Base-by-base conservation (phyloP, 2,797 vertebrate species). In the Eidolon dupreanum region DNA sequence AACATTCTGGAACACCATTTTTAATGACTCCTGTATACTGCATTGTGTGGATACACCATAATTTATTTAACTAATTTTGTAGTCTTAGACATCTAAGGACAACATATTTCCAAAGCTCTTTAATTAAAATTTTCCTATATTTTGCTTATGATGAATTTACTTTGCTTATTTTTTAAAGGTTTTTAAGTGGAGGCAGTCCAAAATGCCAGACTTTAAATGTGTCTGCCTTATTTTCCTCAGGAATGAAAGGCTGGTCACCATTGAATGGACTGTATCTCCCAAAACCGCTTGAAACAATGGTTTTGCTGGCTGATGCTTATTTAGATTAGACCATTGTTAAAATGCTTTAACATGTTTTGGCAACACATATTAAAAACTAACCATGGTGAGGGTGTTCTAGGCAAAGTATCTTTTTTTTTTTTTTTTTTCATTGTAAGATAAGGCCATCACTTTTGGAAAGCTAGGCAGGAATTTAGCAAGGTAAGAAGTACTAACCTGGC, bases 51-150 rank as follows among this genome's bases (percentile, higher is more conserved):
- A 66, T 92, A 51, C 87, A 12, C 83, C 46, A 20, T 93, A 51
- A 93, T 85, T 96, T 46, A 90, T 90, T 78, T 74, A 81, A 66
- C 57, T 77, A 61, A 82, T 83, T 66, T 65, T 88, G 22, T 92
- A 61, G 41, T 68, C 74, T 36, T 79, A 28, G 91, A 66, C 74
- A 36, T 57, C 16, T 59, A 63, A 83, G 63, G 73, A 68, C 36
- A 90, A 59, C 22, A 31, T 84, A 78, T 65, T 95, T 43, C 70
- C 38, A 77, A 88, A 95, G 61, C 79, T 74, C 13, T 82, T 82
- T 91, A 88, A 90, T 93, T 93, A 61, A 75, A 83, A 68, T 70
- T 92, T 92, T 75, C 24, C 28, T 78, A 0, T 83, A 57, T 70
- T 68, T 96, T 71, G 8, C 33, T 66, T 73, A 71, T 36, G 75